phyloP scores from a whole-genome alignment of 2,113 vertebrate genomes.

The Electrona antarctica region DNA sequence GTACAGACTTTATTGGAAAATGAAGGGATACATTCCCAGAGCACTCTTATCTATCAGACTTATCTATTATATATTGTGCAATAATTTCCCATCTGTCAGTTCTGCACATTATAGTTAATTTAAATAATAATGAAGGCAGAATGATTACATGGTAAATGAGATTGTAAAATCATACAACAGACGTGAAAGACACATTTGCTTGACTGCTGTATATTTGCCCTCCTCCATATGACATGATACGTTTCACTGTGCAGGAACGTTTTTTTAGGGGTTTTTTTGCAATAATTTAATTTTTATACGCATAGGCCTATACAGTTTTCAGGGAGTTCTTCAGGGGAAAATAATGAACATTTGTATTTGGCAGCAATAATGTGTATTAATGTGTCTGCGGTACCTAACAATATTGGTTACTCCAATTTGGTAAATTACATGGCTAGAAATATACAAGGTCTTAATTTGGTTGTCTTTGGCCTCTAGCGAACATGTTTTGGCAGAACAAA shows the following conservation, averaged over 20 bases:
- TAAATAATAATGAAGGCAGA: too few species aligned
- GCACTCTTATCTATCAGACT: conserved; percentile 14
- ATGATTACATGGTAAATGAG: conserved; percentile 34
- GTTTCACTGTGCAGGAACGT: conserved; percentile 34
- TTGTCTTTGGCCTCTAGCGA: conserved; percentile 61
- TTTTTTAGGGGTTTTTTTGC: conserved; percentile 39
- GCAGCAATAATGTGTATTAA: conserved; percentile 38
- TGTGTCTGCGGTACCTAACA: conserved; percentile 46
- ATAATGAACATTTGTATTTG: conserved; percentile 41
- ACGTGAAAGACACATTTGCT: conserved; percentile 23
- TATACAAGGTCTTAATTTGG: conserved; percentile 56
- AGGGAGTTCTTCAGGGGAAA: conserved; percentile 40
- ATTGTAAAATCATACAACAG: conserved; percentile 43
- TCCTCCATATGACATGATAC: conserved; percentile 37
- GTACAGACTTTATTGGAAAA: not conserved
- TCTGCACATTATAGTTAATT: conserved; percentile 12
- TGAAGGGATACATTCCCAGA: not conserved
- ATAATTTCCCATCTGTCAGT: conserved; percentile 34
- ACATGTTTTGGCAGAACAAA: conserved; percentile 73
- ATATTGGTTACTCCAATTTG: conserved; percentile 49
- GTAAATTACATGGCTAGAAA: conserved; percentile 60
- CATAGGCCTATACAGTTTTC: conserved; percentile 23
- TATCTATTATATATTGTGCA: conserved; percentile 14
- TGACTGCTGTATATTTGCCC: conserved; percentile 36
- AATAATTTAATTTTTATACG: conserved; percentile 26